Conservation (phyloP, 2,113 vertebrate genomes). For the Callocephalon fimbriatum region DNA sequence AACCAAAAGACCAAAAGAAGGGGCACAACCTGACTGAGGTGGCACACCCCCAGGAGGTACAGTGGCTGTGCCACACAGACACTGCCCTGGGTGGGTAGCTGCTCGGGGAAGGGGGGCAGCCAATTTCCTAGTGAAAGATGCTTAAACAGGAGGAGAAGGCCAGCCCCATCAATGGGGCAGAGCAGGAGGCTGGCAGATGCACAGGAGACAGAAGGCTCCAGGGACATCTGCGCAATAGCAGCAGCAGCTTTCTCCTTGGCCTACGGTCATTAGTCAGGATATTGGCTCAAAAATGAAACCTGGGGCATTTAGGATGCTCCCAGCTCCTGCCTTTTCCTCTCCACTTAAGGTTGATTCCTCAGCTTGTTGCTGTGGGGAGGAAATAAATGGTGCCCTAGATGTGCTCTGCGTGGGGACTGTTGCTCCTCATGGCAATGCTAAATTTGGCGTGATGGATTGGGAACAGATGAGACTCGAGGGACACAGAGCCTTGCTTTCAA, state of each 20-base stretch:
- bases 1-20: neutral
- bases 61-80: neutral
- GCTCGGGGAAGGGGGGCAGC: neutral
- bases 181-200: neutral
- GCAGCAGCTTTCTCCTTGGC: neutral
- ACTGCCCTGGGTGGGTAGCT: neutral
- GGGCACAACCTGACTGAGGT: neutral
- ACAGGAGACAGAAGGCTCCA: neutral
- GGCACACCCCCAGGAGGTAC: neutral
- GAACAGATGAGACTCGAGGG: neutral
- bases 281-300: neutral
- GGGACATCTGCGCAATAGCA: neutral
- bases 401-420: fast-evolving
- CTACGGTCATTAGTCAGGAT: neutral
- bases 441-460: neutral
- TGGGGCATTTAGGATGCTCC: neutral
- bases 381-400: neutral
- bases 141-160: neutral
- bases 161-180: neutral
- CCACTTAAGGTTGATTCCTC: neutral
- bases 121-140: neutral
- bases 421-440: neutral
- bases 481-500: neutral
- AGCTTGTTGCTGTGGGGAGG: neutral
- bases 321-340: neutral